Base-by-base conservation (phyloP, 1,140 invertebrate genomes). In the Drosophila ohnishii region DNA sequence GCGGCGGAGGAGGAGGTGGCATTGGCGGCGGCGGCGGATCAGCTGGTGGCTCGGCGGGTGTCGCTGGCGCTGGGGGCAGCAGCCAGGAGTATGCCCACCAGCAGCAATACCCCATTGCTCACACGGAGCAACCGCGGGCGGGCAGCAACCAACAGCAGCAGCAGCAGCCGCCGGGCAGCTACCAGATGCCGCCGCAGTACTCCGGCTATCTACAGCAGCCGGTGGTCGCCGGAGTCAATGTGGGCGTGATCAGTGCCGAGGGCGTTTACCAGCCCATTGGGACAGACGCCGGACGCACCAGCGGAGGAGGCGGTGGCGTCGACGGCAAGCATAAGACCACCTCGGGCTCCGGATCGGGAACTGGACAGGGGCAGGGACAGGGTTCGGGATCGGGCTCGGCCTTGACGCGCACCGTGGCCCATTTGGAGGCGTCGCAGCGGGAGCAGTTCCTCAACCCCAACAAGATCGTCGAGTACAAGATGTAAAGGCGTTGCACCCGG, bases 401-500 rank as follows among this genome's bases (percentile, higher is more conserved):
- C 14, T 48, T 91, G 47, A 85, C 80, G 53, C 90, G 90, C 45
- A 91, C 90, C 11, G 88, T 91, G 13, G 83, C 91, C 58, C 88
- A 91, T 19, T 74, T 90, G 66, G 91, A 92, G 67, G 86, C 82
- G 25, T 75, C 80, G 56, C 88, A 92, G 76, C 87, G 85, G 65
- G 87, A 92, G 71, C 90, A 92, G 79, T 92, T 92, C 80, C 83
- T 91, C 58, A 92, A 92, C 76, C 88, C 90, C 67, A 91, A 90
- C 64, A 90, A 91, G 77, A 91, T 92, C 56, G 83, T 91, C 73
- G 91, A 92, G 79, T 90, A 91, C 73, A 92, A 92, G 71, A 91
- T 91, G 90, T 91, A 91, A 91, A 91, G 90, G 84, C 90, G 90
- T 86, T 91, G 90, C 82, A 91, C 90, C 86, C 90, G 86, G 86